phyloP scores from a whole-genome alignment of 2,113 vertebrate genomes.

The Chitala chitala region DNA sequence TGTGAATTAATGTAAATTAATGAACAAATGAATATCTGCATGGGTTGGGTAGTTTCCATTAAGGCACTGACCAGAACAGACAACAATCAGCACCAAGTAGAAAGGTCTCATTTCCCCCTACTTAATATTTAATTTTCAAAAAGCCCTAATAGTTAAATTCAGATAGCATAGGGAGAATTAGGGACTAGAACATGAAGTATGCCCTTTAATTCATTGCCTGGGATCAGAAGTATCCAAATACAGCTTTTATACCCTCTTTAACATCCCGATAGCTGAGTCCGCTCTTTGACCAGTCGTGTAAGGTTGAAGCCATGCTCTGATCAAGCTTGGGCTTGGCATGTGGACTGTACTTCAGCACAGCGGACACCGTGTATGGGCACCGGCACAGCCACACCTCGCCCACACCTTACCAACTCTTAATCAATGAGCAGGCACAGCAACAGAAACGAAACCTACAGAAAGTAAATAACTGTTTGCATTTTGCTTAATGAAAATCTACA shows the following conservation, averaged over 20 bases:
- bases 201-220: background rate
- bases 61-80: background rate
- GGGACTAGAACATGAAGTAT: background rate
- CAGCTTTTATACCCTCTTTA: background rate
- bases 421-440: too few species aligned
- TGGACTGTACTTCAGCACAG: too few species aligned
- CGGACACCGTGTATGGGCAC: too few species aligned
- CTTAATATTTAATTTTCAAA: constrained; percentile 8
- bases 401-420: too few species aligned
- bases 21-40: constrained; percentile 1
- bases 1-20: constrained; percentile 19
- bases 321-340: too few species aligned
- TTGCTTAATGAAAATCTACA: background rate
- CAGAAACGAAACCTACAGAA: background rate
- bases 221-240: background rate
- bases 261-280: too few species aligned
- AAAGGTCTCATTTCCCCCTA: constrained; percentile 12
- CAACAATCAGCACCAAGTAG: background rate
- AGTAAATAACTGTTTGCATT: too few species aligned
- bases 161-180: background rate
- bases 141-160: background rate
- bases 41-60: background rate
- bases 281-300: too few species aligned
- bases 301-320: too few species aligned
- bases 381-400: too few species aligned